Conservation (phyloP, 2,797 vertebrate genomes). For the Dendrocincla fuliginosa region DNA sequence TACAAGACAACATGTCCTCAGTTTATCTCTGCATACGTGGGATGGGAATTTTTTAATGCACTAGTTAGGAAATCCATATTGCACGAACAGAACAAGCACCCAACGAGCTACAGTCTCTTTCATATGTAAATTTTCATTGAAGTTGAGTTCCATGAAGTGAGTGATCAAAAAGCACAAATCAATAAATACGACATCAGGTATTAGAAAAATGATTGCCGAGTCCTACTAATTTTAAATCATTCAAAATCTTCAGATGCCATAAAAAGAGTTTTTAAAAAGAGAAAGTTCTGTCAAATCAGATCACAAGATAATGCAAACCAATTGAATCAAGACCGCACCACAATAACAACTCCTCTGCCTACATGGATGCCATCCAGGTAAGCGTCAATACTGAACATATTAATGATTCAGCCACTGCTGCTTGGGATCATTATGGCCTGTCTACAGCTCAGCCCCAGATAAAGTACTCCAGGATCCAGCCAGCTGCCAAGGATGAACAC, state of each 20-base stretch:
- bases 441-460: neutral
- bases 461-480: neutral
- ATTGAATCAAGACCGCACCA: neutral
- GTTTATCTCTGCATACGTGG: accelerated
- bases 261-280: neutral
- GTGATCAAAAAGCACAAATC: neutral
- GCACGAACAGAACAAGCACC: neutral
- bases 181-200: neutral
- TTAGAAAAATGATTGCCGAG: neutral
- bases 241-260: neutral
- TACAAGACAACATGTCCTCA: neutral
- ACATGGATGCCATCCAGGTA: neutral
- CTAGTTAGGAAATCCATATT: neutral
- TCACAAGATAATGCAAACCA: neutral
- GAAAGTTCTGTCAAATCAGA: neutral
- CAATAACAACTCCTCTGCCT: neutral
- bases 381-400: accelerated
- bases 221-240: neutral
- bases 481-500: neutral
- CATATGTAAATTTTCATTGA: neutral
- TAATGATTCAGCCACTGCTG: neutral
- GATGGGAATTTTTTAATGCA: neutral
- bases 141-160: neutral
- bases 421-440: neutral
- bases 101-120: neutral